Conservation (phyloP, 2,888 invertebrate genomes). For the Pteria penguin region DNA sequence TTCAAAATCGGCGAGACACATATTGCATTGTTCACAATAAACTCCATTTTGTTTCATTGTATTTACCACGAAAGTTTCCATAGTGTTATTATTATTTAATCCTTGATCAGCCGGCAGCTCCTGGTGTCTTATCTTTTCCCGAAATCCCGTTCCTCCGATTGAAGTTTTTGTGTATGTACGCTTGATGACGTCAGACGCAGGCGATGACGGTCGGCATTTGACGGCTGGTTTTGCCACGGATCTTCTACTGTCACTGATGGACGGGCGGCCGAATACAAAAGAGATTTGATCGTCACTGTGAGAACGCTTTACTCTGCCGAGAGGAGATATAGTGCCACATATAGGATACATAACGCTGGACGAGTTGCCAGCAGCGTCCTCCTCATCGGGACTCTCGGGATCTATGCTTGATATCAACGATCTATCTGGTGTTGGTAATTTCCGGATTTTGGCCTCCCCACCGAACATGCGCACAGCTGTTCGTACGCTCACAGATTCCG, state of each 20-base stretch:
- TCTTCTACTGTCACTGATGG: conserved; percentile 49
- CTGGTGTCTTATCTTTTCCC: conserved; percentile 1
- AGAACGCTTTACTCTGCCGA: conserved; percentile 39
- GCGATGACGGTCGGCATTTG: conserved; percentile 29
- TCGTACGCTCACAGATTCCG: conserved; percentile 53
- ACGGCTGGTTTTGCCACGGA: conserved; percentile 44
- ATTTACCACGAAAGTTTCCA: not conserved
- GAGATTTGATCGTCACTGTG: conserved; percentile 59
- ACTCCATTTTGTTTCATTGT: conserved; percentile 49
- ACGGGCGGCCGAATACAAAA: conserved; percentile 70
- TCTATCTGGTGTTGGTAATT: conserved; percentile 57
- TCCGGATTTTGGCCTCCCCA: conserved; percentile 59
- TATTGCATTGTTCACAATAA: conserved; percentile 73
- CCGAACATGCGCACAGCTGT: conserved; percentile 59
- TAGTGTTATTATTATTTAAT: not conserved
- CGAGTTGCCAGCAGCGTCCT: not conserved
- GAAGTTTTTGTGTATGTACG: conserved; percentile 39
- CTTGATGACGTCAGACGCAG: conserved; percentile 30
- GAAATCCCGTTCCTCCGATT: conserved; percentile 20
- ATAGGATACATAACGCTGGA: conserved; percentile 62
- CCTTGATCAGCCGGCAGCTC: not conserved
- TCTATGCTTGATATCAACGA: not conserved
- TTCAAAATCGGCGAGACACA: conserved; percentile 71
- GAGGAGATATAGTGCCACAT: conserved; percentile 68
- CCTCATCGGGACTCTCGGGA: not conserved